A percentile compares a stretch with the other conserved stretches of the same genome.
These are phyloP conservation scores for Lapara coniferarum DNA, from an alignment of 2,888 invertebrate species.

Conservation along the genomic window DNA sequence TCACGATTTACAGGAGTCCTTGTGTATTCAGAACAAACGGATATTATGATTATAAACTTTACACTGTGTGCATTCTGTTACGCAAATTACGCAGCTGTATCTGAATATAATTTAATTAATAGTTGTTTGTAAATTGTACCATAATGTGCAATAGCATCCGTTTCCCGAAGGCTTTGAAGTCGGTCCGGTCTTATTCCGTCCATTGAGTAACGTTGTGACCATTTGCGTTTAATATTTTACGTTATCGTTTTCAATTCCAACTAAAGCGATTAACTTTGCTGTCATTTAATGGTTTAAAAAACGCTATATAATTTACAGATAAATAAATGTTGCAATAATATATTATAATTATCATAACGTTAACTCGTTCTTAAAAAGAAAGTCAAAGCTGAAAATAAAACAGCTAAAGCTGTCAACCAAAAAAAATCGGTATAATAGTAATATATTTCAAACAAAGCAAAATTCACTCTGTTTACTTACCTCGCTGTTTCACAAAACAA, in stretches of 20 bases:
- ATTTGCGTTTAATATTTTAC: not conserved
- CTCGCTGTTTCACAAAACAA: not conserved
- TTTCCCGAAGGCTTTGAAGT: conserved; percentile 57
- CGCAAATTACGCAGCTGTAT: conserved; percentile 51
- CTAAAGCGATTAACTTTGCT: not conserved
- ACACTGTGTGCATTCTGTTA: conserved; percentile 49
- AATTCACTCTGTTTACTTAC: too few relatives aligned
- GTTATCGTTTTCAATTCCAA: not conserved
- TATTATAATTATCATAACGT: too few relatives aligned
- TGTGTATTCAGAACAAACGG: conserved; percentile 40
- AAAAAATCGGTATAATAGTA: not conserved
- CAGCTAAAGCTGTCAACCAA: not conserved
- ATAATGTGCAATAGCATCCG: conserved; percentile 51
- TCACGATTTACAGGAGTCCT: conserved; percentile 35
- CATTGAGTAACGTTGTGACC: not conserved
- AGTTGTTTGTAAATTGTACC: conserved; percentile 35
- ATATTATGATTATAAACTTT: conserved; percentile 47
- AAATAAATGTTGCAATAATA: too few relatives aligned
- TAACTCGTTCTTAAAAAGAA: too few relatives aligned
- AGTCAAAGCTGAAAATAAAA: too few relatives aligned
- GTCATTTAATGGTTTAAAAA: not conserved
- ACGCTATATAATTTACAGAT: not conserved
- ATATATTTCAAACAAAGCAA: not conserved
- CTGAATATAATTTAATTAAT: conserved; percentile 54
- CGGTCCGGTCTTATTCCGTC: conserved; percentile 7